Percentiles rank a stretch among this genome's conserved stretches.
Conservation (phyloP, 2,888 invertebrate genomes). For the Cantharis flavilabris region DNA sequence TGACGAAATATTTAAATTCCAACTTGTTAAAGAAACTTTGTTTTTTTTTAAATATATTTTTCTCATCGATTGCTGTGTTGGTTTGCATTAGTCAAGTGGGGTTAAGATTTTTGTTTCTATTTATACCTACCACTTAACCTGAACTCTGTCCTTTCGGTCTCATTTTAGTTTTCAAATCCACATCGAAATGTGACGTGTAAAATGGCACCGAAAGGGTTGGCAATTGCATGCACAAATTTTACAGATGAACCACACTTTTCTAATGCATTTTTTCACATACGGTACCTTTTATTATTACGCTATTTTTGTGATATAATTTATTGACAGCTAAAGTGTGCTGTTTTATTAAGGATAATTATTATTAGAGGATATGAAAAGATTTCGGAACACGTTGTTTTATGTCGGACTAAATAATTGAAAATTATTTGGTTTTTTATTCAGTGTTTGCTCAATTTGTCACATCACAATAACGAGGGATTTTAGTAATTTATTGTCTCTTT, state of each 20-base stretch:
- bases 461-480: conserved; percentile 7
- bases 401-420: not conserved
- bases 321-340: conserved; percentile 22
- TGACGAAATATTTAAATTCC: conserved; percentile 51
- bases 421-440: conserved; percentile 8
- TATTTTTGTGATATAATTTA: conserved; percentile 31
- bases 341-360: conserved; percentile 1
- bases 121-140: not conserved
- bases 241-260: not conserved
- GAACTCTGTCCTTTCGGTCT: not conserved
- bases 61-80: not conserved
- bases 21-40: conserved; percentile 9
- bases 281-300: conserved; percentile 10
- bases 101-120: not conserved
- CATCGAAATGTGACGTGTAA: not conserved
- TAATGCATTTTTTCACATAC: not conserved
- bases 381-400: conserved; percentile 10
- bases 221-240: not conserved
- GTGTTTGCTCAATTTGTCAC: conserved; percentile 23
- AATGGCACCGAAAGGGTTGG: not conserved
- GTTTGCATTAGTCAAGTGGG: not conserved
- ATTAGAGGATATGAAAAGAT: conserved; percentile 8
- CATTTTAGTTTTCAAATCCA: not conserved
- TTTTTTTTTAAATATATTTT: conserved; percentile 2
- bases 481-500: not conserved